A percentile compares a stretch with the other conserved stretches of the same genome.
phyloP scores from a whole-genome alignment of 2,797 vertebrate genomes.

The Chelmon rostratus region DNA sequence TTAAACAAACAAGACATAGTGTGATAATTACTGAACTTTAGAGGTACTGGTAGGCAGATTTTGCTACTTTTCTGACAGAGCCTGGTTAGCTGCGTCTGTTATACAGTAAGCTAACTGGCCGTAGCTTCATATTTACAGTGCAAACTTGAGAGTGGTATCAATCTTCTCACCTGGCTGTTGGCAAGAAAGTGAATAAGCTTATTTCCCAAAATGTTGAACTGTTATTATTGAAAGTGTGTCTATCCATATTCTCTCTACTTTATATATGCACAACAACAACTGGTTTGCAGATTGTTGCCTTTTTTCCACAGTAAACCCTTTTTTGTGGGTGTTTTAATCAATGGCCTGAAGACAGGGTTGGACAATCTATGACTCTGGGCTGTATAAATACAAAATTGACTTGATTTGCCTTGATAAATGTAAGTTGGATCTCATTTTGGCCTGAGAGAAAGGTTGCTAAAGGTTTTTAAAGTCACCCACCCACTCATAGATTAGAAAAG shows the following conservation, averaged over 20 bases:
- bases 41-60: not conserved
- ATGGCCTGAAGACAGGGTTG: not conserved
- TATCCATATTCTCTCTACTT: too few species aligned
- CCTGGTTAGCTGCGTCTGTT: not conserved
- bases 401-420: not conserved
- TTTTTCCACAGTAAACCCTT: too few species aligned
- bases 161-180: too few species aligned
- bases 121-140: too few species aligned
- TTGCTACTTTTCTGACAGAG: not conserved
- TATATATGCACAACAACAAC: too few species aligned
- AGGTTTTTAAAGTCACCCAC: conserved; percentile 36
- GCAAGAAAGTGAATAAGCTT: too few species aligned
- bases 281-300: too few species aligned
- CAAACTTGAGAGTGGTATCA: too few species aligned
- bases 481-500: conserved; percentile 13
- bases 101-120: too few species aligned
- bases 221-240: too few species aligned
- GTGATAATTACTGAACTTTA: not conserved
- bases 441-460: conserved; percentile 20
- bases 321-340: not conserved
- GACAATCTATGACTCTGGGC: not conserved
- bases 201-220: too few species aligned
- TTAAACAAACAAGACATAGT: not conserved
- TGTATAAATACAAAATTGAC: conserved; percentile 1
- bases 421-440: conserved; percentile 15